Evolutionary conservation across 2,797 vertebrate species (phyloP), one percentile per base, ranked within the genome.

Genomic region (Diglossa cyanea): DNA sequence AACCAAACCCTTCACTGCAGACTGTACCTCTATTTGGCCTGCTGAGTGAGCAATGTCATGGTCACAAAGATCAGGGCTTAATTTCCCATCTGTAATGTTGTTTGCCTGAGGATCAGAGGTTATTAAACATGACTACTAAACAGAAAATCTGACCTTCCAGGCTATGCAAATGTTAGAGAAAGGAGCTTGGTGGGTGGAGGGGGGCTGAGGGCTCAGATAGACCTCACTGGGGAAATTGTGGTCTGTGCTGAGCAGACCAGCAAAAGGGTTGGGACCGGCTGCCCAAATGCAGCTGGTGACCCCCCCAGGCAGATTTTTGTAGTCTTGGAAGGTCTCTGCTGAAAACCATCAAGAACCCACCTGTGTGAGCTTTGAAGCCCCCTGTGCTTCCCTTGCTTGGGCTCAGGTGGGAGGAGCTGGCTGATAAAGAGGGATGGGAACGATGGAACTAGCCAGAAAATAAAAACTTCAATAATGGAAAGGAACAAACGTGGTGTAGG

Each of bases 221-320:
- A 10, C 10, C 40, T 73, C 0, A 0, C 42, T 47, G 9, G 53
- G 66, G 24, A n/a, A 77, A 19, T 11, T 11, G 26, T 66, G 28
- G 4, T 25, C 11, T 21, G 2, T 0, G 1, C 47, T 23, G 33
- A 35, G 30, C 7, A 80, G 35, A 13, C 2, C 71, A 31, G 30
- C 3, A 50, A n/a, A 81, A 65, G 21, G 31, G 8, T 6, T 33
- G 31, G 24, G 23, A 4, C 35, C 15, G 86, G 53, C 61, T 75
- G 39, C 30, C 35, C 30, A 33, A 55, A 80, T 18, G 50, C 48
- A 66, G 20, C 18, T 78, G 30, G 28, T 23, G 18, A 23, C 7
- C 17, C 5, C 5, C 23, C 35, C 30, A 73, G 33, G 45, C 55
- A 76, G 17, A 2, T 78, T 75, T 72, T 28, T 63, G 35, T 39